Base-by-base conservation (phyloP, 2,113 vertebrate genomes). In the Sorex araneus region DNA sequence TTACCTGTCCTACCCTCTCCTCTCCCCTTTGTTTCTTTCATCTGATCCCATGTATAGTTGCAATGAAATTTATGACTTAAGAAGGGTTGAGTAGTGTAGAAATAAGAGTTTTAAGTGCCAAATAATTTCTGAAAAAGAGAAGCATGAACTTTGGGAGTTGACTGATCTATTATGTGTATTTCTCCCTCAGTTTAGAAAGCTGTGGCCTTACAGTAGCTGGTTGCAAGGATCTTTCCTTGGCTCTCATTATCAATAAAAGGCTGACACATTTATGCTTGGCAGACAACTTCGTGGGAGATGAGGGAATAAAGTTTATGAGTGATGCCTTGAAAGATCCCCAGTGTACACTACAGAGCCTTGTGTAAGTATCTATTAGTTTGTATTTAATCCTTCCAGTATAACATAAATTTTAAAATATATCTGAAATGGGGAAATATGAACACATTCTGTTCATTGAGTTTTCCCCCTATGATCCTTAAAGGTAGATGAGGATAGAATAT, bases 211-310 rank as follows among this genome's bases (percentile, higher is more conserved):
- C 92, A 5, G 92, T 76, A 16, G 83, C 2, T 84, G 34, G 91
- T 28, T 97, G 96, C 47, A 8, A 89, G 50, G 85, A 54, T 50
- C 92, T 97, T 45, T 94, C 89, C 32, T 45, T 80, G 13, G 93
- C 90, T 71, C 74, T 97, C 23, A 87, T 71, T 71, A 84, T 16
- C 71, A 97, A 77, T 83, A 84, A 85, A 82, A 95, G 54, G 11
- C 77, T 97, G 93, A 95, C 92, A 18, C 95, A 95, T 70, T 90
- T 97, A 67, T 95, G 95, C 25, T 83, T 97, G 89, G 67, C 80
- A 8, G 60, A 94, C 34, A 97, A 97, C 21, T 0, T 23, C 28
- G 47, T 97, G 47, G 84, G 73, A 81, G 89, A 97, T 47, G 32
- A 25, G 32, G 96, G 96, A 74, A 28, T 96, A 71, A 83, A 94